Base-by-base conservation (phyloP, 2,113 vertebrate species). In the Tylochromis polylepis region DNA sequence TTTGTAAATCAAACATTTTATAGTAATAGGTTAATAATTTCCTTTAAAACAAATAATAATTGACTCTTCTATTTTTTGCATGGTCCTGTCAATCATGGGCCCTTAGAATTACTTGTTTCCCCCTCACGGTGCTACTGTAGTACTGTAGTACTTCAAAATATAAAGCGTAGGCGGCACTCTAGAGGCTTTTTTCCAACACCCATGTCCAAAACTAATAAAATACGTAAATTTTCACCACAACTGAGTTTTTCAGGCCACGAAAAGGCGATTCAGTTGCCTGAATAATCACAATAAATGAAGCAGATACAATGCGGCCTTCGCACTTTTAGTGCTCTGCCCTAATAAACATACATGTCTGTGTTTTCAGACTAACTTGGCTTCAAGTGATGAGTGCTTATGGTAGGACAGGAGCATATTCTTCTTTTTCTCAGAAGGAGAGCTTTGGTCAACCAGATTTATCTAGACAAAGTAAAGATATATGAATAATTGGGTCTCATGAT, bases 341-440 rank as follows among this genome's bases (percentile, higher is more conserved):
- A 62, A 62, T 62, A 59, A 59, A 59, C 14, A 59, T 29, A 59
- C 57, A 29, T 58, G 16, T 51, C 16, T 51, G 8, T 51, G 49
- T 2, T 51, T 51, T 51, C 49, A 59, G 57, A 1, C 24, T 29
- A 59, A 59, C 31, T 59, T 59, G 57, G 27, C 27, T 59, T 59
- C 57, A 59, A 0, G 27, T 62, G 59, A 62, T 11, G 10, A 36
- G 59, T 29, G 20, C 0, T 62, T 36, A 36, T 62, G 59, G 29
- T 62, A 34, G 29, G 29, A 62, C 11, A 62, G 16, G 29, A 62
- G 20, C 10, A 62, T 36, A 11, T 36, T 36, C 29, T 36, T 16
- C 2, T 62, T 62, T 36, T 34, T 34, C 11, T 60, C 1, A 34
- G 59, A 62, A 62, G n/a, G n/a, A 31, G 31, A 38, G 36, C 8